Conservation (phyloP, 2,113 vertebrate species). For the Hucho hucho region DNA sequence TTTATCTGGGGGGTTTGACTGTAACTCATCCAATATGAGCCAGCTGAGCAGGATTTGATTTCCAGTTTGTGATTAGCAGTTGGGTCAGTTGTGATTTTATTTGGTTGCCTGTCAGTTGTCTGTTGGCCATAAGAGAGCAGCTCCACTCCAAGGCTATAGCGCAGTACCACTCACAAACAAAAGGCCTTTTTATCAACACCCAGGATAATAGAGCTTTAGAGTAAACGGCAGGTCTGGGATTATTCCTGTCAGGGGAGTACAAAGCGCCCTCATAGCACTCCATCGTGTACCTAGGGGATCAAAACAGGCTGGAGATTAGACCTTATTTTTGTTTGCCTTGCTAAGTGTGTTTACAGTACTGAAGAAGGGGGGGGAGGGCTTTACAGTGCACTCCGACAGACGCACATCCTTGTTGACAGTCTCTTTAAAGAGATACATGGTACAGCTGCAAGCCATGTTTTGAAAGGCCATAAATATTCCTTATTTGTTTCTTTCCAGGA, state of each 20-base stretch:
- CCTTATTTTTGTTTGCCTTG: constrained; percentile 24
- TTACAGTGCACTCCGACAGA: constrained; percentile 8
- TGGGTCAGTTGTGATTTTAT: neutral
- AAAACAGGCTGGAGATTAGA: constrained; percentile 1
- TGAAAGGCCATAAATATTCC: neutral
- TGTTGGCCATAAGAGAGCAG: constrained; percentile 3
- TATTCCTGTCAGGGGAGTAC: constrained; percentile 9
- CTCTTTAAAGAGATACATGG: neutral
- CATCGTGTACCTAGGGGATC: neutral
- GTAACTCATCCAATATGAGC: neutral
- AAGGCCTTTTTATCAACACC: neutral
- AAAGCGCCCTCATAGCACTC: neutral
- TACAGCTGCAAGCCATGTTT: neutral
- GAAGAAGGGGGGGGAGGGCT: neutral
- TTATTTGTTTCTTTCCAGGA: constrained; percentile 63
- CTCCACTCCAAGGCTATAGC: neutral
- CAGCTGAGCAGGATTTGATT: no score
- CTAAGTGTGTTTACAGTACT: constrained; percentile 23
- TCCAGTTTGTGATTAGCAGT: constrained; percentile 1
- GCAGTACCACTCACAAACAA: neutral
- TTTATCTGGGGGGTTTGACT: neutral
- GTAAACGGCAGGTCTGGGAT: constrained; percentile 11
- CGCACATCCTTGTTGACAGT: constrained; percentile 6
- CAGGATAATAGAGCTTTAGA: neutral
- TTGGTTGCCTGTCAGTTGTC: constrained; percentile 11